Base-by-base conservation (phyloP, 1,140 invertebrate genomes). In the Dendroctonus valens region DNA sequence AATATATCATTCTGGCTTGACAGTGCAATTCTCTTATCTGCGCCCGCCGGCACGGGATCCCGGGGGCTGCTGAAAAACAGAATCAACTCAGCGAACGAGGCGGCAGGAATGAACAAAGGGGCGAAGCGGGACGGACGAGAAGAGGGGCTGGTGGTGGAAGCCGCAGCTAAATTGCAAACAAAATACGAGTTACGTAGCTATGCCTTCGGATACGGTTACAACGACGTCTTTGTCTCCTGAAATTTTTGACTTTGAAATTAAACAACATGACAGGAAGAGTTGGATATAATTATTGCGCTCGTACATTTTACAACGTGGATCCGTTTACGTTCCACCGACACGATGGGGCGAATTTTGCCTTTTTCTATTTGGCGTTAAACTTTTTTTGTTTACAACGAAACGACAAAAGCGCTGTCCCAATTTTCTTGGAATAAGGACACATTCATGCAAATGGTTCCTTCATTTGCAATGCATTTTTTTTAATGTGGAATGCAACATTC, bases 21-120 rank as follows among this genome's bases (percentile, higher is more conserved):
- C 88, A 89, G 87, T 87, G 86, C 88, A 89, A 90, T 90, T 90
- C 88, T 89, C 88, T 89, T 89, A 89, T 90, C 87, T 87, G 80
- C 81, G 80, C 77, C 77, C 75, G 77, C 78, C 78, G 80, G 80
- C 80, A 77, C 77, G 76, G 78, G 77, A 76, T 75, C 74, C 74
- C 74, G 70, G 69, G 72, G 74, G 73, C 68, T 70, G 73, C 74
- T 74, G 73, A 76, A 78, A 77, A 77, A 77, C 76, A 77, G 74
- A 72, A 76, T 73, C 75, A 69, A 61, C 66, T 65, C 67, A 65
- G 72, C 69, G 66, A 65, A 65, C 52, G 68, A 59, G 60, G 64
- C 57, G 66, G 69, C 59, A 65, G 60, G 69, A 63, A 60, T 59
- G 68, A 67, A 60, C n/a, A 50, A 61, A 41, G 50, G 59, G 59